A percentile compares a stretch with the other conserved stretches of the same genome.
Conservation (phyloP, 92 coral and sea anemone species). For the Micromussa lordhowensis region DNA sequence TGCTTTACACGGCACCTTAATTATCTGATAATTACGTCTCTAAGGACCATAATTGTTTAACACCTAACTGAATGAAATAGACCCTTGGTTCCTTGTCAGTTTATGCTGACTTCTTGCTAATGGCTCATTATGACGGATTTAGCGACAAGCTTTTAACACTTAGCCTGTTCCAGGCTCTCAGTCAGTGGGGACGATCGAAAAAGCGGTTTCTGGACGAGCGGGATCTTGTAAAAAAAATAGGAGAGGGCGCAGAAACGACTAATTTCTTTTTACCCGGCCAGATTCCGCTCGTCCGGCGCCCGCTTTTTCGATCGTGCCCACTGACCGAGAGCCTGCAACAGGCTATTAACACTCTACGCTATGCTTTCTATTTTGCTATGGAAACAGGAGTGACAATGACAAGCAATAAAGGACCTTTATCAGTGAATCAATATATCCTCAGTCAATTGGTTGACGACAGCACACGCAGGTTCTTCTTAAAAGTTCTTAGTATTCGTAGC, state of each 20-base stretch:
- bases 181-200: too few relatives aligned
- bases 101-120: background rate
- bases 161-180: too few relatives aligned
- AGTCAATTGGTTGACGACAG: background rate
- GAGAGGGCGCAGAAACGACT: too few relatives aligned
- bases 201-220: too few relatives aligned
- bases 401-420: background rate
- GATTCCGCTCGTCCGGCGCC: too few relatives aligned
- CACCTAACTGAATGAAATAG: background rate
- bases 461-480: background rate
- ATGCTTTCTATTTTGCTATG: constrained; percentile 2
- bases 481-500: too few relatives aligned
- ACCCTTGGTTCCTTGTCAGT: background rate
- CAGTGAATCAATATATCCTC: background rate
- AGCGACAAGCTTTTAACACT: too few relatives aligned
- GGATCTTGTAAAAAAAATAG: too few relatives aligned
- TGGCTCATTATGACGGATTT: constrained; percentile 9
- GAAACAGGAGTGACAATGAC: background rate
- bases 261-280: too few relatives aligned
- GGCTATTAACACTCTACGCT: too few relatives aligned
- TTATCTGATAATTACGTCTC: background rate
- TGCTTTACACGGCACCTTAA: background rate
- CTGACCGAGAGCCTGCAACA: too few relatives aligned
- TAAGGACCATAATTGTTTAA: background rate
- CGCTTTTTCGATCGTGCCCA: too few relatives aligned